phyloP scores from a whole-genome alignment of 2,113 vertebrate species.

The Microtus montanus region DNA sequence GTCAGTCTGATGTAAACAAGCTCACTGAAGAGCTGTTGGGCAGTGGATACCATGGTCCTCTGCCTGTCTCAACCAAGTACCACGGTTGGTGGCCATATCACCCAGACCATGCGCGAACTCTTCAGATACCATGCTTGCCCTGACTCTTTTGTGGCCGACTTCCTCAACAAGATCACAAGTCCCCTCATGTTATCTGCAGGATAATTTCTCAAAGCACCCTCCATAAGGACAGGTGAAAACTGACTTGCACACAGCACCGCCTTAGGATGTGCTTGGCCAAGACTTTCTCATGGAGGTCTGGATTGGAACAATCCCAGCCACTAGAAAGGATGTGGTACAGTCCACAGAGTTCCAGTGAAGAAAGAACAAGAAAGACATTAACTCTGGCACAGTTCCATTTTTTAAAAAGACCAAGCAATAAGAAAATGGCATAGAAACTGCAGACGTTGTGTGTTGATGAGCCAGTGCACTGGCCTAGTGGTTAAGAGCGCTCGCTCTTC shows the following conservation, averaged over 20 bases:
- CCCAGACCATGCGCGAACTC: background rate
- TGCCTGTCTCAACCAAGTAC: background rate
- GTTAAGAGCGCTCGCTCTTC: background rate
- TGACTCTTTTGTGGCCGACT: background rate
- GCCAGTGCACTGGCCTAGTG: background rate
- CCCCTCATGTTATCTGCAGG: background rate
- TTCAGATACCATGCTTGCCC: background rate
- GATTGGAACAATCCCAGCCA: background rate
- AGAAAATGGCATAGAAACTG: background rate
- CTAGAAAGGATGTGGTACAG: background rate
- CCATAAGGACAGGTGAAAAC: background rate
- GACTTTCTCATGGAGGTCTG: background rate
- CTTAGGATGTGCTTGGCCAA: background rate
- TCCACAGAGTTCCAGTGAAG: background rate
- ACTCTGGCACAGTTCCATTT: background rate
- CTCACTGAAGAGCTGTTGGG: background rate
- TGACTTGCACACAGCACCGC: rapidly evolving
- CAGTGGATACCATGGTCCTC: rapidly evolving
- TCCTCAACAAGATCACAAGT: conserved; percentile 3
- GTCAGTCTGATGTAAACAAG: background rate
- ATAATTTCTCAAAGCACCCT: background rate
- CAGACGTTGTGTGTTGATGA: background rate
- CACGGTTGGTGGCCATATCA: too few species aligned
- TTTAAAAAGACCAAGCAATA: background rate
- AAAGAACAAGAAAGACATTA: background rate